Evolutionary conservation across 2,113 vertebrate genomes (phyloP).

Genomic region (Gracilinanus agilis): DNA sequence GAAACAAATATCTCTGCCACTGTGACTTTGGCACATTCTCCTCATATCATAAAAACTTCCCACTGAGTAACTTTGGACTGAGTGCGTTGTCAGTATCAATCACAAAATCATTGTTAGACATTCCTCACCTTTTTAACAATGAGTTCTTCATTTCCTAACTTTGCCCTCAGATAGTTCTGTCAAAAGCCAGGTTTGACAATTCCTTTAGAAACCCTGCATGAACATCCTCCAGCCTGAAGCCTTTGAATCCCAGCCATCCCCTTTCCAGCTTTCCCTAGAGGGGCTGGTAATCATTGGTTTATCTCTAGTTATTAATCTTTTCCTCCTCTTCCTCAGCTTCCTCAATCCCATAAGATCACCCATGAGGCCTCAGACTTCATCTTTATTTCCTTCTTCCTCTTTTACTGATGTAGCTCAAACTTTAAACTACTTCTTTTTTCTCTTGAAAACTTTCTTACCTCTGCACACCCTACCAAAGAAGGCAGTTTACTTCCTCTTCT

Average conservation of each 20-base stretch:
- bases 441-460: neutral
- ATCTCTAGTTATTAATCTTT: neutral
- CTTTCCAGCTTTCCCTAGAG: neutral
- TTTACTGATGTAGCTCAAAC: neutral
- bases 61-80: neutral
- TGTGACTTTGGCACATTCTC: accelerated
- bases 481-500: neutral
- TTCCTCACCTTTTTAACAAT: neutral
- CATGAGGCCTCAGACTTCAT: neutral
- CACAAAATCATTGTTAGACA: neutral
- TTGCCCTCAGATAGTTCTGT: slow-evolving; percentile 4
- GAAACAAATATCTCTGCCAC: neutral
- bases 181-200: neutral
- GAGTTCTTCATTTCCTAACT: neutral
- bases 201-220: neutral
- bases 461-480: neutral
- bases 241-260: neutral
- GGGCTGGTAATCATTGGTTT: neutral
- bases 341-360: neutral
- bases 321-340: too few relatives aligned
- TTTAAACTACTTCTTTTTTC: slow-evolving; percentile 6
- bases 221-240: neutral
- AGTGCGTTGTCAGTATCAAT: neutral
- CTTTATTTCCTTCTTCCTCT: neutral
- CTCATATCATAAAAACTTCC: neutral